Conservation (phyloP, 2,888 invertebrate genomes). For the Tetramorium bicarinatum region DNA sequence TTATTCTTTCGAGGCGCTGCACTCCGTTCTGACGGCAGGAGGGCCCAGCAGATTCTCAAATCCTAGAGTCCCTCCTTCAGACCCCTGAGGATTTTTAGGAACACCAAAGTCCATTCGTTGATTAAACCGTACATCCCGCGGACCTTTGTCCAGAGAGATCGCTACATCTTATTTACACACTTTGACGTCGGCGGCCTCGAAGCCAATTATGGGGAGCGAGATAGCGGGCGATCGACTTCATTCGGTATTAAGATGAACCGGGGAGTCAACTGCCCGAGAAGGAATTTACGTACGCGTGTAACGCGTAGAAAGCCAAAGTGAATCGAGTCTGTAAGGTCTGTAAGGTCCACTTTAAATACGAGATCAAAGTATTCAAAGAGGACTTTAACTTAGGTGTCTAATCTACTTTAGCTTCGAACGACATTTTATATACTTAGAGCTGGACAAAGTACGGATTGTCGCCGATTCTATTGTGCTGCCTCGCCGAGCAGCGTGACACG, state of each 20-base stretch:
- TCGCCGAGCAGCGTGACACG: not conserved
- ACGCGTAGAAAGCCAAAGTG: not conserved
- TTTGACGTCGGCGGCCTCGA: conserved; percentile 32
- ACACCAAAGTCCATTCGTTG: conserved; percentile 34
- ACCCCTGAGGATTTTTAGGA: conserved; percentile 42
- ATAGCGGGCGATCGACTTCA: conserved; percentile 23
- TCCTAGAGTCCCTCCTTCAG: conserved; percentile 11
- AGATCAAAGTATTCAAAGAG: not conserved
- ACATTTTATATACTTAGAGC: not conserved
- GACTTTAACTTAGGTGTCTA: not conserved
- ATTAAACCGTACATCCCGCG: conserved; percentile 24
- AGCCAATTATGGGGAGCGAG: conserved; percentile 25
- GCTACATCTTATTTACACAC: conserved; percentile 23
- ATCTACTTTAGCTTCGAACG: conserved; percentile 5
- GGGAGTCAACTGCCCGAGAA: not conserved
- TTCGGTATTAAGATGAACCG: not conserved
- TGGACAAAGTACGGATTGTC: conserved; percentile 18
- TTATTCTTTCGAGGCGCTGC: conserved; percentile 76
- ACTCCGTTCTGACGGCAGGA: conserved; percentile 36
- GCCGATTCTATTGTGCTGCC: not conserved
- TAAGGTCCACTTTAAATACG: conserved; percentile 1
- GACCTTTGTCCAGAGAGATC: conserved; percentile 27
- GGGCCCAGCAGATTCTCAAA: conserved; percentile 11
- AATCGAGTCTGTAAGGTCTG: not conserved
- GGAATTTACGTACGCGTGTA: not conserved